These are phyloP conservation scores for Archips crataeganus DNA, from an alignment of 2,888 invertebrate species.

Conservation along the genomic window DNA sequence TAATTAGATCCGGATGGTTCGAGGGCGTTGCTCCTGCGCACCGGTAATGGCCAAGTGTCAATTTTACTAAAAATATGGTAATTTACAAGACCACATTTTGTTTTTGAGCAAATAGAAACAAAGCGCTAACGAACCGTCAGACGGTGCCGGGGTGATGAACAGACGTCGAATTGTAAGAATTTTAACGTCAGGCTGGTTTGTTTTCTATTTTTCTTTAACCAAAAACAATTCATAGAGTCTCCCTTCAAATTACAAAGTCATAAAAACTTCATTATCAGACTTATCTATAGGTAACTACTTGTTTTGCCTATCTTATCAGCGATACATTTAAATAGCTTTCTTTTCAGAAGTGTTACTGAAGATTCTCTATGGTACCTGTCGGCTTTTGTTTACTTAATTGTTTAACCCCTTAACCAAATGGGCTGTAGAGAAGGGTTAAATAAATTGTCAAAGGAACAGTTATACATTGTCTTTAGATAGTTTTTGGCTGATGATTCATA, in stretches of 20 bases:
- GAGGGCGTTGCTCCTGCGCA: conserved; percentile 79
- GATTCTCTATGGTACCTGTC: not conserved
- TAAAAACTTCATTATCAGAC: no score
- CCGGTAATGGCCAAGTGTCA: conserved; percentile 80
- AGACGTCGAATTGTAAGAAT: not conserved
- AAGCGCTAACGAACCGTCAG: conserved; percentile 50
- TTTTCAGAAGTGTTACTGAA: not conserved
- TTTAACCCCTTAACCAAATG: not conserved
- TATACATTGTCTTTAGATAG: not conserved
- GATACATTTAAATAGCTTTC: not conserved
- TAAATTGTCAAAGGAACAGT: not conserved
- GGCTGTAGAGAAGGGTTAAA: not conserved
- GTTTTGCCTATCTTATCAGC: not conserved
- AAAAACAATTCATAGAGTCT: no score
- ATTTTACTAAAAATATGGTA: conserved; percentile 82
- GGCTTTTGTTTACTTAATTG: not conserved
- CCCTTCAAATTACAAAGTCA: no score
- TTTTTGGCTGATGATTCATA: not conserved
- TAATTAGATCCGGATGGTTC: conserved; percentile 86
- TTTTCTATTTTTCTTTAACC: no score
- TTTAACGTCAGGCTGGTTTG: not conserved
- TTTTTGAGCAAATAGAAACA: conserved; percentile 52
- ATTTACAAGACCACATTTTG: conserved; percentile 71
- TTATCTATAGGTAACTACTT: not conserved
- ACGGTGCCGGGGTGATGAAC: not conserved